phyloP scores from a whole-genome alignment of 1,140 invertebrate species.

The Adelges cooleyi region DNA sequence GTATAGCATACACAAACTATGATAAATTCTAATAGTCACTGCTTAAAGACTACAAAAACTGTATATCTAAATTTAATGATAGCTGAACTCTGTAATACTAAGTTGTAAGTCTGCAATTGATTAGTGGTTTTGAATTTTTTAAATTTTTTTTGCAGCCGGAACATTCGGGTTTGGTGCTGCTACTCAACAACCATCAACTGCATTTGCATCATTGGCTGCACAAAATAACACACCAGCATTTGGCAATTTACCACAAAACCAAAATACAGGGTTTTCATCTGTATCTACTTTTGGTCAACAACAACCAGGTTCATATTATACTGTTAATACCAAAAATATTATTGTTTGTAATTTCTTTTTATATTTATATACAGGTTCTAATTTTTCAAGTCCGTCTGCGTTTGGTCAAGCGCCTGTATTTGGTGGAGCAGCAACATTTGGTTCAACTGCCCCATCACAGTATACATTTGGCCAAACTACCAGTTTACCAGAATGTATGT shows the following conservation, averaged over 20 bases:
- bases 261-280: constrained; percentile 17
- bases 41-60: no score
- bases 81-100: no score
- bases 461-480: constrained; percentile 17
- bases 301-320: no score
- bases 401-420: constrained; percentile 19
- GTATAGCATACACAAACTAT: no score
- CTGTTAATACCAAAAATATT: no score
- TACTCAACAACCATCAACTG: constrained; percentile 18
- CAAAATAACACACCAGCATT: not conserved
- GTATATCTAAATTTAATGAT: no score
- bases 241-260: constrained; percentile 15
- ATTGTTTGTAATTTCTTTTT: no score
- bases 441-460: not conserved
- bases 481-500: not conserved
- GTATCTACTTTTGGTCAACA: not conserved
- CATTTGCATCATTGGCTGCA: constrained; percentile 10
- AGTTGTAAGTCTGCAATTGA: no score
- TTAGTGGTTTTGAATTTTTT: no score
- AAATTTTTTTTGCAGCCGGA: not conserved
- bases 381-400: not conserved
- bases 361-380: no score
- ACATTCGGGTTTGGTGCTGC: constrained; percentile 10
- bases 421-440: constrained; percentile 18
- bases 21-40: no score